Percentiles rank a stretch among this genome's conserved stretches.
Conservation (phyloP, 2,888 invertebrate species). For the Parthenolecanium corni region DNA sequence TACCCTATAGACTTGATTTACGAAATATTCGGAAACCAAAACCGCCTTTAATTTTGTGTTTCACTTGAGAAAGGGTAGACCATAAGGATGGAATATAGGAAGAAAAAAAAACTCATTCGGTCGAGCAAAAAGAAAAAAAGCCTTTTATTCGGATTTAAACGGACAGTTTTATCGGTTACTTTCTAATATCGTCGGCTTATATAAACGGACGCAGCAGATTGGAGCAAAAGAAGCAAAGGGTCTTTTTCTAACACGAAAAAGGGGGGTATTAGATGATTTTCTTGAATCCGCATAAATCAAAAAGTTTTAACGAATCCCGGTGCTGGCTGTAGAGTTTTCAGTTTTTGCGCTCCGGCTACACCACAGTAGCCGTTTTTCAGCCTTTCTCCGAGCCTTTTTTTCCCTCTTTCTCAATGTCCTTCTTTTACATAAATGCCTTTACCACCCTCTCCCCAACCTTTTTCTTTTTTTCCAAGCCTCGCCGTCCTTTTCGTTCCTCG, state of each 20-base stretch:
- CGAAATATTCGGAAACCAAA: too few relatives aligned
- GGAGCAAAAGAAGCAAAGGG: too few relatives aligned
- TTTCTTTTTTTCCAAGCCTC: background rate
- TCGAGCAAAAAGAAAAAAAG: background rate
- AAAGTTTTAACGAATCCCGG: slow-evolving; percentile 11
- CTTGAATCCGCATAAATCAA: slow-evolving; percentile 27
- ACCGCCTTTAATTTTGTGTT: too few relatives aligned
- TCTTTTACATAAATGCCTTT: background rate
- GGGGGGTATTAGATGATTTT: slow-evolving; percentile 24
- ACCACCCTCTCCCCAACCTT: background rate
- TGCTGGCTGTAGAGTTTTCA: background rate
- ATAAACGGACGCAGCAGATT: too few relatives aligned
- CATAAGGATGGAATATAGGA: too few relatives aligned
- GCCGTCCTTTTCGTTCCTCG: too few relatives aligned
- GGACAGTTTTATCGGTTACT: slow-evolving; percentile 15
- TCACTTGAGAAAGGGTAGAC: too few relatives aligned
- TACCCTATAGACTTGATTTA: too few relatives aligned
- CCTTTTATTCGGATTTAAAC: slow-evolving; percentile 1
- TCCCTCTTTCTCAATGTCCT: background rate
- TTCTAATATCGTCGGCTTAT: background rate
- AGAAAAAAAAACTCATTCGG: background rate
- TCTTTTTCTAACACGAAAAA: too few relatives aligned
- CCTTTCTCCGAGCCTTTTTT: background rate
- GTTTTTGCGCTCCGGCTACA: background rate
- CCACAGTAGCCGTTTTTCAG: background rate